These are phyloP conservation scores for Salarias fasciatus DNA, from an alignment of 2,797 vertebrate species.

Conservation along the genomic window DNA sequence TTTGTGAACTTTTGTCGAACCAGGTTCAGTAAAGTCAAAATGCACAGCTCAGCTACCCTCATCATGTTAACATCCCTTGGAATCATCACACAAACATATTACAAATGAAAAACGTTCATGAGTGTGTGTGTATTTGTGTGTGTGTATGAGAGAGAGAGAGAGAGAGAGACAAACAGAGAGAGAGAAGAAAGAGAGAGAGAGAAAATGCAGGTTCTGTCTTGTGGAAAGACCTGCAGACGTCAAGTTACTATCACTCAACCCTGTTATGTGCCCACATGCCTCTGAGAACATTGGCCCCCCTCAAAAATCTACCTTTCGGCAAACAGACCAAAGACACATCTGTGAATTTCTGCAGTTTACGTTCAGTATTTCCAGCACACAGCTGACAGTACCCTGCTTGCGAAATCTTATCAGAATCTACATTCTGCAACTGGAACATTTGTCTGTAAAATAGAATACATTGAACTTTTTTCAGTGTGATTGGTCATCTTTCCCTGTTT, in stretches of 20 bases:
- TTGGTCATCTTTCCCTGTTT: conserved; percentile 89
- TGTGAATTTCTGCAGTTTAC: conserved; percentile 39
- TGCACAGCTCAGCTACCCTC: conserved; percentile 7
- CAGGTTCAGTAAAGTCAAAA: conserved; percentile 38
- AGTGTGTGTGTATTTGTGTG: conserved; percentile 11
- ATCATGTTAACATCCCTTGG: conserved; percentile 27
- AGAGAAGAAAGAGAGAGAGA: conserved; percentile 58
- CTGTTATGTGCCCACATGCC: conserved; percentile 47
- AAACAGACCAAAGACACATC: conserved; percentile 62
- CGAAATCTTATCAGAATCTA: conserved; percentile 20
- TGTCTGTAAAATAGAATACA: conserved; percentile 79
- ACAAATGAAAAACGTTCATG: conserved; percentile 21
- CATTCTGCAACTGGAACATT: conserved; percentile 77
- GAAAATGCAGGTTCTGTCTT: conserved; percentile 63
- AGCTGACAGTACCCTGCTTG: conserved; percentile 21
- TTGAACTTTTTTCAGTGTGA: conserved; percentile 89
- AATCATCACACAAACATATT: conserved; percentile 32
- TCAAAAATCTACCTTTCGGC: conserved; percentile 24
- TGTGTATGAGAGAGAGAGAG: conserved; percentile 19
- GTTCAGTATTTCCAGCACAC: conserved; percentile 43
- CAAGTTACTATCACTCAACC: conserved; percentile 54
- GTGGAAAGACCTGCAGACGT: conserved; percentile 62
- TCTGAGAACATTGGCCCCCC: conserved; percentile 37
- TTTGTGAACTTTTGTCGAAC: conserved; percentile 3
- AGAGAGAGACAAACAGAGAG: not conserved